Base-by-base conservation (phyloP, 1,140 invertebrate species). In the Dinothrombium tinctorium region DNA sequence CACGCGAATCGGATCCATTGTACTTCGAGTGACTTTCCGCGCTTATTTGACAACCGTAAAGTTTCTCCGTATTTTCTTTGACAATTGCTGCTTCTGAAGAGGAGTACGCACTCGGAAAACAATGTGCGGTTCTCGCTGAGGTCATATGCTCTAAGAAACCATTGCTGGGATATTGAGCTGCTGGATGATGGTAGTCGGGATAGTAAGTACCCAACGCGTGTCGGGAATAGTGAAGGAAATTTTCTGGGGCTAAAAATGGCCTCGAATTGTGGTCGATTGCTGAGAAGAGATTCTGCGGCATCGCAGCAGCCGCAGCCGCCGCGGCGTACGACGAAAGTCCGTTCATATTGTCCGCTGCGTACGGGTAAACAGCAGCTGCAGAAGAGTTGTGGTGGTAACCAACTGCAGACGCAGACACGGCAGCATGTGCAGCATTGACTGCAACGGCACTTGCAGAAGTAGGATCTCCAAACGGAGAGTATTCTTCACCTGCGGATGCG, bases 211-310 rank as follows among this genome's bases (percentile, higher is more conserved):
- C 67, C 2, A 76, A 54, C 12, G 41, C 41, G 1, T 77, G 74
- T 29, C 79, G 69, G 58, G 82, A 82, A 54, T 83, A 50, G n/a
- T 48, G 74, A 58, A 84, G 80, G 42, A 83, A 63, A 52, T 82
- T 82, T 49, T 83, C 79, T 6, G 76, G 72, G 0, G 69, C 64
- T 64, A 14, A 17, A 42, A 74, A 68, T 22, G 41, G 26, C 48
- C 4, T 73, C 68, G 49, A 45, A 42, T 53, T 55, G 19, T 42
- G 41, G 54, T 83, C 81, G 0, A 74, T 54, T 1, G 60, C 63
- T 44, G 75, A 74, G 39, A 69, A 64, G 15, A 74, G 65, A 37
- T 57, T 62, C 46, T 74, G 73, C 29, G 71, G 43, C 42, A 47
- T 46, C 3, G 47, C 35, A 6, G 45, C 39, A 15, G 47, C 37